Evolutionary conservation across 2,888 invertebrate species (phyloP).

Genomic region (Digitonthophagus gazella): DNA sequence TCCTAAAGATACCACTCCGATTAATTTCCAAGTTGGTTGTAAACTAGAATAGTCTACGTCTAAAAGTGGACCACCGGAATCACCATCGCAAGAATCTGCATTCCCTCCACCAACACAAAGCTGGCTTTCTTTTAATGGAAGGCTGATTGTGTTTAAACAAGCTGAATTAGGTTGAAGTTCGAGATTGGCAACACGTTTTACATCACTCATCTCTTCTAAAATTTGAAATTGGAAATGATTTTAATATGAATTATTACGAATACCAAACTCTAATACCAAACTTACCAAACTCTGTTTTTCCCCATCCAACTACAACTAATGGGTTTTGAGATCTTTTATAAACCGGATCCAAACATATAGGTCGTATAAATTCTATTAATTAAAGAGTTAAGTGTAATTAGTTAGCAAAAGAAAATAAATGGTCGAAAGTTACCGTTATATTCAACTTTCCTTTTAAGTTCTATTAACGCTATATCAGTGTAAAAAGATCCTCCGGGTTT

Average conservation of each 20-base stretch:
- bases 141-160: slow-evolving; percentile 19
- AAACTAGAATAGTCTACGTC: slow-evolving; percentile 45
- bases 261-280: background rate
- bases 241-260: background rate
- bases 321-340: slow-evolving; percentile 35
- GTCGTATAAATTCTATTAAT: slow-evolving; percentile 38
- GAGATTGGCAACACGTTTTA: slow-evolving; percentile 37
- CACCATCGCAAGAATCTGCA: slow-evolving; percentile 70
- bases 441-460: slow-evolving; percentile 42
- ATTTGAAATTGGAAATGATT: slow-evolving; percentile 18
- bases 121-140: slow-evolving; percentile 44
- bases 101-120: slow-evolving; percentile 69
- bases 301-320: slow-evolving; percentile 50
- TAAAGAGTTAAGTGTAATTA: background rate
- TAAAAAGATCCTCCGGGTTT: slow-evolving; percentile 20
- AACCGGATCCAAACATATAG: slow-evolving; percentile 44
- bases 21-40: slow-evolving; percentile 55
- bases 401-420: slow-evolving; percentile 34
- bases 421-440: slow-evolving; percentile 42
- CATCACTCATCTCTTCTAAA: slow-evolving; percentile 36
- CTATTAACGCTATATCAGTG: slow-evolving; percentile 51
- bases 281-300: slow-evolving; percentile 46
- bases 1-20: slow-evolving; percentile 70
- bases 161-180: slow-evolving; percentile 26
- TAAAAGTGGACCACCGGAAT: slow-evolving; percentile 76